A percentile compares a stretch with the other conserved stretches of the same genome.
Conservation (phyloP, 2,888 invertebrate genomes). For the Spilarctia lutea region DNA sequence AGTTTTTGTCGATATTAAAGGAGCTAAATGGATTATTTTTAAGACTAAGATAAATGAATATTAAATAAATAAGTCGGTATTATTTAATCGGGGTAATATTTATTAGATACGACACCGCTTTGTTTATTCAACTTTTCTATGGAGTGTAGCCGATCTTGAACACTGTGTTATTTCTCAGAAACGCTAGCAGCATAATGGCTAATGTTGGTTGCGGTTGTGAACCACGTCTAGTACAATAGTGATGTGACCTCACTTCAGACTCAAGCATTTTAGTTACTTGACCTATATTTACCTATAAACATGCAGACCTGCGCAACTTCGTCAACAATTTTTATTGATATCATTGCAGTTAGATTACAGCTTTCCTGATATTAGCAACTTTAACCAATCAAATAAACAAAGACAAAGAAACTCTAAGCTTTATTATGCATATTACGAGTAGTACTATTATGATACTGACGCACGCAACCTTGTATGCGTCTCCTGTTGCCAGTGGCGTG, state of each 20-base stretch:
- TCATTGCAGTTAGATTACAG: background rate
- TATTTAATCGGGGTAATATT: background rate
- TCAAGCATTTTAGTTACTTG: background rate
- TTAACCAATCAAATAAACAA: background rate
- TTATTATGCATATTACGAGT: too few relatives aligned
- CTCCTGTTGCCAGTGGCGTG: too few relatives aligned
- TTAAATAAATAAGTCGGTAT: background rate
- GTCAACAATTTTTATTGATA: background rate
- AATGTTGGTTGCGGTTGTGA: background rate
- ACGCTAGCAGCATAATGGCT: background rate
- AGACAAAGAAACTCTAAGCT: background rate
- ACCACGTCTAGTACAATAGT: background rate
- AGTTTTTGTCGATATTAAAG: background rate
- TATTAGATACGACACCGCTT: background rate
- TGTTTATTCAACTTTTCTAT: background rate
- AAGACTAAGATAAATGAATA: background rate
- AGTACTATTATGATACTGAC: background rate
- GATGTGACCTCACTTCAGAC: background rate
- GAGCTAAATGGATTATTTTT: background rate
- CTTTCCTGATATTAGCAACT: background rate
- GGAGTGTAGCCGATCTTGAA: background rate
- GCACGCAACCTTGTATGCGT: too few relatives aligned
- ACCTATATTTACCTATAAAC: background rate
- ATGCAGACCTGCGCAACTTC: background rate
- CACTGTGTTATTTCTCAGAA: background rate